Base-by-base conservation (phyloP, 2,113 vertebrate genomes). In the Sclerurus mexicanus region DNA sequence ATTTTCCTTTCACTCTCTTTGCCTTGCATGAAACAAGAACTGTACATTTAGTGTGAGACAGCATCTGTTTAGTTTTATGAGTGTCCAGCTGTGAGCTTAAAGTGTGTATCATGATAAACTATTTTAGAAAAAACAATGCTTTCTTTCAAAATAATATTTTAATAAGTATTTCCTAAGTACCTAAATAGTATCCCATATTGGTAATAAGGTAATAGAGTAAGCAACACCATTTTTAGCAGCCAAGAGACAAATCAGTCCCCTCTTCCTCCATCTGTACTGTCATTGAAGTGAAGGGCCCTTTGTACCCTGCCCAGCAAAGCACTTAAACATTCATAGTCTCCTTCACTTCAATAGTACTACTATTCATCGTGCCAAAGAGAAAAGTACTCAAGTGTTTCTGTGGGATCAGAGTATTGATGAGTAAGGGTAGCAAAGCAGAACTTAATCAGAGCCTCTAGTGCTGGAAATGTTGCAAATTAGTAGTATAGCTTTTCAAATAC, bases 41-140 rank as follows among this genome's bases (percentile, higher is more conserved):
- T 50, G 2, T 15, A 62, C 8, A 4, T 33, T 62, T 56, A 5
- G 0, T 46, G 19, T 27, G 5, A 62, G 35, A 67, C 1, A 17
- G 10, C 17, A 40, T 49, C 31, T 49, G 23, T 46, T 60, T 49
- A 37, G 28, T 64, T 62, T 82, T 17, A 42, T 2, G 1, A 64
- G 6, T 40, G 7, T 52, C 5, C 35, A 67, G 49, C 15, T 62
- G 13, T n/a, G 35, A 80, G 23, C 2, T 85, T 80, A 92, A 79
- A 28, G 81, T 22, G 4, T 9, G 6, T 39, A 15, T 31, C 39
- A 55, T 13, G 21, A 4, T 12, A n/a, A 75, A 50, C 6, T 25
- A 9, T 24, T 62, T 67, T 17, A 28, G 55, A 46, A 87, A 93
- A 74, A 16, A 3, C 50, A 27, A 27, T 8, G 8, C 2, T 24